Base-by-base conservation (phyloP, 2,888 invertebrate species). In the Orthosia gracilis region DNA sequence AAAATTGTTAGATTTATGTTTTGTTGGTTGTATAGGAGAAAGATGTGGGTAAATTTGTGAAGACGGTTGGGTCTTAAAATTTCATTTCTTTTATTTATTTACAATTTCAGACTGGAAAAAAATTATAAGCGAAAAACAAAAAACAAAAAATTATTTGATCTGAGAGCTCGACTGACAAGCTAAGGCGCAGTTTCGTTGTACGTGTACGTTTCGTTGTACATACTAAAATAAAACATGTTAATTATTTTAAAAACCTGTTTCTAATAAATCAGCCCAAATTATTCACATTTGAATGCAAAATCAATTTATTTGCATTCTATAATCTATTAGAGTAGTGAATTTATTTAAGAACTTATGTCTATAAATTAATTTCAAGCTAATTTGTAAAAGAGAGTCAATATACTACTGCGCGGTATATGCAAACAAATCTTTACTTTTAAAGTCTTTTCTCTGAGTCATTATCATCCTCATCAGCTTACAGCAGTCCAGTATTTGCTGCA, bases 271-370 rank as follows among this genome's bases (percentile, higher is more conserved):
- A 70, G 15, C 18, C 11, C 4, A 61, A 9, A 69, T 40, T 15
- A 49, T 61, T 47, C 18, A n/a, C 9, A 54, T 69, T 78, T 61
- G 47, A 78, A 78, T 75, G 21, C 61, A 70, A 55, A 61, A 70
- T 70, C 61, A 21, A 49, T 58, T 67, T 78, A 70, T 75, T 78
- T 69, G 55, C 61, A 69, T 78, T 78, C 12, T 54, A 18, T 69
- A 49, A 45, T 45, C 21, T 7, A 45, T 61, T 21, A 61, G 52
- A 47, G 58, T 18, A 76, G 21, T 26, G 52, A 26, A 15, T 69
- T 69, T 49, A 17, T 54, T 54, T 40, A 54, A n/a, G 49, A 49
- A 26, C 23, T 55, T 61, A 61, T 11, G 15, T 70, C 49, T 49
- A 21, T 65, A 61, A 61, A 61, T 75, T 70, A 55, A 21, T 59